Evolutionary conservation across 2,113 vertebrate genomes (phyloP).

Genomic region (Oreochromis niloticus): DNA sequence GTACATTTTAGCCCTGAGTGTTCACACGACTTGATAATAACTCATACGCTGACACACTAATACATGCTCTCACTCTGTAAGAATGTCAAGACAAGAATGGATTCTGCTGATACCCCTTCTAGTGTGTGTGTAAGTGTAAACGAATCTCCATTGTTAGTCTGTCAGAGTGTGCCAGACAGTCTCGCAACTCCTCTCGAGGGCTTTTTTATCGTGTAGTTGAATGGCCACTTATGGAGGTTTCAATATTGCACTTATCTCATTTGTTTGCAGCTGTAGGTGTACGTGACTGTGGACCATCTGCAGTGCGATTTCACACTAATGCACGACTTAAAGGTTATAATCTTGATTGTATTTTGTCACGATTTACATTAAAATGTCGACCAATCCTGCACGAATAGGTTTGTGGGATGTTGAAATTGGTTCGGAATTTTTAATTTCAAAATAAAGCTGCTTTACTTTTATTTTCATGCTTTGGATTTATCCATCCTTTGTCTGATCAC

Average conservation of each 20-base stretch:
- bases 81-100: conserved; percentile 10
- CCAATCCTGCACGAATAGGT: neutral
- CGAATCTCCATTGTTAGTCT: neutral
- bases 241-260: neutral
- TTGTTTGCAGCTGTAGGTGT: neutral
- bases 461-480: neutral
- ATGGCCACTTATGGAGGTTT: neutral
- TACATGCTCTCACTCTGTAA: conserved; percentile 1
- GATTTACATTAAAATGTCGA: neutral
- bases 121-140: conserved; percentile 8
- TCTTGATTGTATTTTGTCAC: neutral
- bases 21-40: conserved; percentile 34
- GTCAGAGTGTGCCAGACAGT: conserved; percentile 18
- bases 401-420: neutral
- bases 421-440: neutral
- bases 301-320: neutral
- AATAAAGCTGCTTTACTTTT: neutral
- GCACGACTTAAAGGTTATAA: neutral
- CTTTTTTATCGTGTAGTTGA: neutral
- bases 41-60: neutral
- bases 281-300: neutral
- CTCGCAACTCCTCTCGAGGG: neutral
- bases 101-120: neutral
- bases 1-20: neutral
- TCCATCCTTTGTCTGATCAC: neutral